Evolutionary conservation across 2,797 vertebrate genomes (phyloP), one percentile per base, ranked within the genome.

Genomic region (Gouania willdenowi): DNA sequence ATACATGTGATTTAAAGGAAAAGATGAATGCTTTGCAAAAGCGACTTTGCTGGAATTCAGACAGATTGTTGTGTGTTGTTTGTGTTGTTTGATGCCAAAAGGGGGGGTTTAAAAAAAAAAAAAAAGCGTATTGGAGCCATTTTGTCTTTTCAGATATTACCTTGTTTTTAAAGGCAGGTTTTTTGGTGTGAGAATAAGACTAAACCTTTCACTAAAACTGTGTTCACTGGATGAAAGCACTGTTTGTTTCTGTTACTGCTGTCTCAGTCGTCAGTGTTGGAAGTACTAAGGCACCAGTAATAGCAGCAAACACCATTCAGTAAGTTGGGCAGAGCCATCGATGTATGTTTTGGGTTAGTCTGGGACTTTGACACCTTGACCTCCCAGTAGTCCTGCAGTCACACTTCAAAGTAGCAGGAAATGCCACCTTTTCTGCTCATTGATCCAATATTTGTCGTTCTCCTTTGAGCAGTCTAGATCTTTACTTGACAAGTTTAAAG

Each of bases 21-120:
- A 72, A 63, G 16, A 67, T 63, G 77, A 74, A 52, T 74, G 65
- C 71, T 81, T 64, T 77, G 64, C 61, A 49, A 76, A n/a, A 77
- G 64, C 50, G 42, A 51, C 55, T 55, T 64, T 30, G 43, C 77
- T 75, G 59, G 72, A 64, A 63, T 67, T 66, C 50, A 69, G 66
- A 82, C 62, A 66, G 54, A 5, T 50, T 48, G 57, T 79, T 8
- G 48, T 77, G 53, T 75, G 31, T 49, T 65, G 66, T 67, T 66
- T 81, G 79, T 82, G 55, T 75, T 75, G 68, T 85, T 80, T 64
- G 64, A 88, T 89, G 85, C 87, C 88, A 89, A 90, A 86, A 67
- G 40, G 55, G 59, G 61, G 6, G 60, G 64, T 75, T 70, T 70
- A 50, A 60, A 56, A 44, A 19, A 22, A 53, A 71, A 63, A 46